Evolutionary conservation across 64 coral and sea anemone species (phyloP), one percentile per base, ranked within the genome.

Genomic region (Montipora capricornis): DNA sequence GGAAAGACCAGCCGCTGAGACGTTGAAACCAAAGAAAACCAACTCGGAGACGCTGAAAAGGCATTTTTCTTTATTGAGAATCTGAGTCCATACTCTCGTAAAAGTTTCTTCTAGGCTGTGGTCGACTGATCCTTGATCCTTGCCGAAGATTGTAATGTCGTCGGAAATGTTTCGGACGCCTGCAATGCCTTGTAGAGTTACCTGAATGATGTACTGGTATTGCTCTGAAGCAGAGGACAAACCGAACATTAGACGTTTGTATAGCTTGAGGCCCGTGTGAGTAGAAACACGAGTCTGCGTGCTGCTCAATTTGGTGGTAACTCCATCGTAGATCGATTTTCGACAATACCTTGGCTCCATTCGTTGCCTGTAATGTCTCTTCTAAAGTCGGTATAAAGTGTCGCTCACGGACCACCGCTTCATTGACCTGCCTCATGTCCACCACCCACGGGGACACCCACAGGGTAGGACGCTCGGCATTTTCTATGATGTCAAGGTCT

Each of bases 161-260:
- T 80, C 49, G 17, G 77, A 80, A 52, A 80, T 80, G 47, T 80
- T 80, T n/a, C 17, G 47, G 20, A n/a, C 77, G 49, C 49, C 77
- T 47, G 77, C 48, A 13, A 51, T 19, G 8, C 77, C 49, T 52
- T 52, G 0, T 2, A 80, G 17, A 5, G 57, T 84, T 68, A 20
- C 15, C 77, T 80, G 77, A n/a, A 80, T 80, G 6, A 80, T 48
- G 47, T 46, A 66, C 10, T 84, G 81, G 45, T 84, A 84, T 22
- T 44, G 44, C 67, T 84, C 81, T 24, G 81, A 26, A 66, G 57
- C 81, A 67, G 81, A 84, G 8, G 81, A 68, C 19, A 83, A 13
- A 20, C 61, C 81, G 64, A 64, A 89, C 5, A 89, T 89, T 7
- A 89, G 49, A 8, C 71, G 71, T 89, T 77, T 89, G 71, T 75